phyloP scores from a whole-genome alignment of 2,113 vertebrate genomes.

The Heterotilapia buettikoferi region DNA sequence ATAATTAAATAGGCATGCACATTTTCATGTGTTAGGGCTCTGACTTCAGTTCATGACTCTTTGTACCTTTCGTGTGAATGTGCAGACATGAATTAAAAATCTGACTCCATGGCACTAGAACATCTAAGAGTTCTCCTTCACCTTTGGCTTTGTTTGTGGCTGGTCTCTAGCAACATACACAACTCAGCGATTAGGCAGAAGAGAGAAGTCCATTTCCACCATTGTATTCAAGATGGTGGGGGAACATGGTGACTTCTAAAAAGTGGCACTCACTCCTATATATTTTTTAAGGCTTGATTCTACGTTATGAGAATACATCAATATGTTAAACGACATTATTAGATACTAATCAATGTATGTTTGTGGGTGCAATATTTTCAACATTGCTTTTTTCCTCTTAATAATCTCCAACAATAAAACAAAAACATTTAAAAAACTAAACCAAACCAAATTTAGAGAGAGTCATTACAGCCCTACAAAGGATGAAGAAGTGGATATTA shows the following conservation, averaged over 20 bases:
- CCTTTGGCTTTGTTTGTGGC: neutral
- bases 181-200: neutral
- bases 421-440: neutral
- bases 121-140: neutral
- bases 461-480: neutral
- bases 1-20: neutral
- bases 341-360: neutral
- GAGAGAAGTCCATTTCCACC: neutral
- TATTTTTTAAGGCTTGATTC: neutral
- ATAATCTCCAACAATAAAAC: neutral
- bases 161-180: neutral
- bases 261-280: fast-evolving
- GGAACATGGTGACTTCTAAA: neutral
- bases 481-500: neutral
- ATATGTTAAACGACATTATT: neutral
- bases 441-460: neutral
- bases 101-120: neutral
- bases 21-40: neutral
- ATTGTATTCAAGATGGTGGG: neutral
- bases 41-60: neutral
- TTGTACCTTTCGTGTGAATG: neutral
- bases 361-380: neutral
- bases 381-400: neutral
- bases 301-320: neutral
- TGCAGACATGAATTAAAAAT: neutral